These are phyloP conservation scores for Proisotoma minuta DNA, from an alignment of 2,888 invertebrate genomes.

Conservation along the genomic window DNA sequence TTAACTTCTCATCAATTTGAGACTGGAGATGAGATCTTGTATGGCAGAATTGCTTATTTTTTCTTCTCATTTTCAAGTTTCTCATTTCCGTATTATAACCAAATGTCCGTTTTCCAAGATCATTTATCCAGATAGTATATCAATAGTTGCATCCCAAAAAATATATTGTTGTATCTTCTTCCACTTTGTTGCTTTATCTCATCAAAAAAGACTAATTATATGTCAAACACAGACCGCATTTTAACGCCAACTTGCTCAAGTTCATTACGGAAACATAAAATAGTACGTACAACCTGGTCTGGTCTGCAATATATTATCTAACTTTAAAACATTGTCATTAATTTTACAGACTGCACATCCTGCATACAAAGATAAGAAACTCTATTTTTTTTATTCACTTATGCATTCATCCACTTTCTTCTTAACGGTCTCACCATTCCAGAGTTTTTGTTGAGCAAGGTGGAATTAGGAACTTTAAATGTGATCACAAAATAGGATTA, in stretches of 20 bases:
- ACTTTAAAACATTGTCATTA: slow-evolving; percentile 1
- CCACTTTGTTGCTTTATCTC: not conserved
- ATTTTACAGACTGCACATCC: not conserved
- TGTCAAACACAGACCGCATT: not conserved
- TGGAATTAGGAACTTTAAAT: no score
- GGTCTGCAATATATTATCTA: not conserved
- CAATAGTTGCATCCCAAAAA: no score
- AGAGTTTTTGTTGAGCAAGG: no score
- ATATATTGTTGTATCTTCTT: no score
- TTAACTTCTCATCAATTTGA: no score
- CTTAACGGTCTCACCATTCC: not conserved
- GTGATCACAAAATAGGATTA: no score
- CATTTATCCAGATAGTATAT: no score
- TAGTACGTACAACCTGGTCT: not conserved
- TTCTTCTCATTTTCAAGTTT: no score
- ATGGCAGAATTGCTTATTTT: no score
- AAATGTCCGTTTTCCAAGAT: no score
- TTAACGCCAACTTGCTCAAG: not conserved
- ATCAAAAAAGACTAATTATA: not conserved
- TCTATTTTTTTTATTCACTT: not conserved
- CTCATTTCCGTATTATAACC: no score
- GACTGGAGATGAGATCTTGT: no score
- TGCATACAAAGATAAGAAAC: not conserved
- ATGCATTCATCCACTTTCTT: not conserved
- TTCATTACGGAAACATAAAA: not conserved